Conservation (phyloP, 2,113 vertebrate genomes). For the Corythoichthys haematopterus region DNA sequence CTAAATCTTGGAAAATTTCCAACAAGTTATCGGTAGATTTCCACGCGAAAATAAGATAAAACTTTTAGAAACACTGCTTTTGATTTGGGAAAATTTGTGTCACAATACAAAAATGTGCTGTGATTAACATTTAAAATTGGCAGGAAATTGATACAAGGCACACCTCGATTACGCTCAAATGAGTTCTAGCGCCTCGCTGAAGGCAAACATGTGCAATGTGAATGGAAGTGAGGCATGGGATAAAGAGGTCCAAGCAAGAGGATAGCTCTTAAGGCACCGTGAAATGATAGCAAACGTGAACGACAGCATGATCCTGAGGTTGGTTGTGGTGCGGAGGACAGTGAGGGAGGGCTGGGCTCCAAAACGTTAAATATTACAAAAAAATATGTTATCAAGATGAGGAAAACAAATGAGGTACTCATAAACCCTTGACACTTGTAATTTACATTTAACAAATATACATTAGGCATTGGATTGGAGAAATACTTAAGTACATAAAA, state of each 20-base stretch:
- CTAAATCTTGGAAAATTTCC: not conserved
- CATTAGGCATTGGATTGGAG: too few relatives aligned
- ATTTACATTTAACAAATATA: too few relatives aligned
- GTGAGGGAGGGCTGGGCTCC: not conserved
- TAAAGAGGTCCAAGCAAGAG: not conserved
- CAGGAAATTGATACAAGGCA: conserved; percentile 43
- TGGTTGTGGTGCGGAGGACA: not conserved
- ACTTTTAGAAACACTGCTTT: not conserved
- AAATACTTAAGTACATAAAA: too few relatives aligned
- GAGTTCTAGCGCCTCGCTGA: not conserved
- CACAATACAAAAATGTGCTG: conserved; percentile 7
- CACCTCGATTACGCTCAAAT: not conserved
- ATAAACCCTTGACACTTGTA: too few relatives aligned
- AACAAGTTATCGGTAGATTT: not conserved
- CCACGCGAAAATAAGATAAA: not conserved
- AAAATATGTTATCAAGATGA: not conserved
- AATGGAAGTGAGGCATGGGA: not conserved
- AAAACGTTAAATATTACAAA: not conserved
- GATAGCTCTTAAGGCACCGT: conserved; percentile 18
- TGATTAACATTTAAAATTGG: conserved; percentile 17
- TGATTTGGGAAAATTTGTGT: not conserved
- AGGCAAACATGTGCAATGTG: not conserved
- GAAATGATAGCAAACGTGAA: not conserved
- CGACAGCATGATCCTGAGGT: not conserved
- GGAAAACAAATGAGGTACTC: too few relatives aligned